Percentiles rank a stretch among this genome's conserved stretches.
Conservation (phyloP, 2,797 vertebrate genomes). For the Lepidocolaptes lacrymiger region DNA sequence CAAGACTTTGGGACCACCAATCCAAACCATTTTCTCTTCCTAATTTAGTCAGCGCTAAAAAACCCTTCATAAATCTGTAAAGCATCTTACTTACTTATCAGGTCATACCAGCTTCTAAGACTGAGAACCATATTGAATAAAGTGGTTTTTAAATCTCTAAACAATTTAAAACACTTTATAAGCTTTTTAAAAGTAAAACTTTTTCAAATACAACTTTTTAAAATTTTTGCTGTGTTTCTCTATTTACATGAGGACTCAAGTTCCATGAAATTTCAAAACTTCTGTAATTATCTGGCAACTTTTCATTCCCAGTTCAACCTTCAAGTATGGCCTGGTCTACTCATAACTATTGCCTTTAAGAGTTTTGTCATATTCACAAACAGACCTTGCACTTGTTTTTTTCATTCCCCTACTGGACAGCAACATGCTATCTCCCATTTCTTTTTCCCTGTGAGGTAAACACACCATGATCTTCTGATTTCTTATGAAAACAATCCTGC, state of each 20-base stretch:
- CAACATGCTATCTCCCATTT: background rate
- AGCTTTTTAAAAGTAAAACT: background rate
- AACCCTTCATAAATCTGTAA: background rate
- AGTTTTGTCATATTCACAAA: background rate
- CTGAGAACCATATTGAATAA: background rate
- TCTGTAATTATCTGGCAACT: background rate
- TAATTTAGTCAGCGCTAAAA: background rate
- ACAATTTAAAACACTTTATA: background rate
- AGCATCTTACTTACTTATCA: background rate
- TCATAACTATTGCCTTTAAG: background rate
- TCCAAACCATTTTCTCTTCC: background rate
- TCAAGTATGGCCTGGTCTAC: background rate
- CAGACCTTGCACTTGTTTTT: background rate
- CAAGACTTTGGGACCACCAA: background rate
- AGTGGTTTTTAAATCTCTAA: background rate
- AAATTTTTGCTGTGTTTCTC: background rate
- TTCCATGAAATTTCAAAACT: background rate
- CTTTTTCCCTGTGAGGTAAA: background rate
- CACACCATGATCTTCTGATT: background rate
- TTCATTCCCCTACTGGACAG: background rate
- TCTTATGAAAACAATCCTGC: background rate
- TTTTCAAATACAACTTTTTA: rapidly evolving
- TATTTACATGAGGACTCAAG: background rate
- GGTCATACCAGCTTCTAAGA: background rate
- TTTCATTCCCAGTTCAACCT: background rate